phyloP scores from a whole-genome alignment of 2,797 vertebrate genomes.

The Pangasius djambal region DNA sequence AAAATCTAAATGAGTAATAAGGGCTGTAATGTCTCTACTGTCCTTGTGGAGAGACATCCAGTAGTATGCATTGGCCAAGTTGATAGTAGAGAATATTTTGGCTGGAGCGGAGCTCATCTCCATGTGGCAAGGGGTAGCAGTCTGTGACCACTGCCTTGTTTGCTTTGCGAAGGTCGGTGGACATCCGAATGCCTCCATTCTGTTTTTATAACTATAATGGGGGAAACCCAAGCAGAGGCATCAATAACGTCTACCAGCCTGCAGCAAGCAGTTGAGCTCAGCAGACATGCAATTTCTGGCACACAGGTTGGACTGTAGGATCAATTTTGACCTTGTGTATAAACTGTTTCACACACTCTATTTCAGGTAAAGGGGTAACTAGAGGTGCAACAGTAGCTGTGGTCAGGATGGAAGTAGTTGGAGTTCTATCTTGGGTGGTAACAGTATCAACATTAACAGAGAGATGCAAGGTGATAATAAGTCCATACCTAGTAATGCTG shows the following conservation, averaged over 20 bases:
- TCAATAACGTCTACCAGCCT: neutral
- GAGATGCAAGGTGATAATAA: too few species aligned
- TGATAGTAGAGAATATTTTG: neutral
- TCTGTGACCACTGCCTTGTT: neutral
- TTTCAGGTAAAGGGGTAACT: too few species aligned
- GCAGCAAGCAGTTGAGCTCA: too few species aligned
- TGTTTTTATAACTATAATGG: neutral
- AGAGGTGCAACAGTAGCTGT: too few species aligned
- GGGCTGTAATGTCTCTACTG: neutral
- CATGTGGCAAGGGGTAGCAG: neutral
- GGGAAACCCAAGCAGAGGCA: neutral
- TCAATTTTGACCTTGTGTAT: too few species aligned
- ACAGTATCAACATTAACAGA: too few species aligned
- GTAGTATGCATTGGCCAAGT: neutral
- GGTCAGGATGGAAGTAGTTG: too few species aligned
- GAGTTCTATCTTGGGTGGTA: too few species aligned
- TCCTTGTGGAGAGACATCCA: neutral
- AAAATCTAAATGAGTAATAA: conserved; percentile 2
- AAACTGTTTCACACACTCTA: too few species aligned
- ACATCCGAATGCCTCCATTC: neutral
- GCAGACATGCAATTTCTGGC: too few species aligned
- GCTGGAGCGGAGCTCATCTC: neutral
- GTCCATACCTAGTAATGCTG: too few species aligned
- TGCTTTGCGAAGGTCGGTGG: neutral
- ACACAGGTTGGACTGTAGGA: too few species aligned